Evolutionary conservation across 2,113 vertebrate genomes (phyloP).

Genomic region (Brachyhypopomus gauderio): DNA sequence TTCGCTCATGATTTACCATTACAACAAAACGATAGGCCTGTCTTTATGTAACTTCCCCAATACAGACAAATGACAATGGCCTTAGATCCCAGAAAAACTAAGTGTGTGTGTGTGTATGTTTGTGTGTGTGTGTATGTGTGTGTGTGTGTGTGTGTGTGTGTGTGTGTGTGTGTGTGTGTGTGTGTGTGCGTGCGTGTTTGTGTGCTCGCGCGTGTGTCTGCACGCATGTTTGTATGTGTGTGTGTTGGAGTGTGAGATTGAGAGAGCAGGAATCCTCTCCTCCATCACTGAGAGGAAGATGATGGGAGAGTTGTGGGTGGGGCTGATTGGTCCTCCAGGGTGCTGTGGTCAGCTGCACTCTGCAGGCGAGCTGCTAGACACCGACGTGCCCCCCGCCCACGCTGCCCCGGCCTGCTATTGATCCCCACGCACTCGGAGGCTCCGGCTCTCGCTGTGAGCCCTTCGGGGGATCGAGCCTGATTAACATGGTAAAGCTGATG

Average conservation of each 20-base stretch:
- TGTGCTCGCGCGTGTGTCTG: too few relatives aligned
- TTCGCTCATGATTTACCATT: slow-evolving; percentile 60
- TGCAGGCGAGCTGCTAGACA: slow-evolving; percentile 42
- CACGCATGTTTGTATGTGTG: slow-evolving; percentile 10
- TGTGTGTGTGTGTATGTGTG: too few relatives aligned
- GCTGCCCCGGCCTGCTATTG: slow-evolving; percentile 17
- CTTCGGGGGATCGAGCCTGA: slow-evolving; percentile 21
- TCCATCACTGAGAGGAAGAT: slow-evolving; percentile 8
- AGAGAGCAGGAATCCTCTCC: slow-evolving; percentile 8
- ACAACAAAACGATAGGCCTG: slow-evolving; percentile 62
- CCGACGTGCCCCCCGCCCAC: slow-evolving; percentile 6
- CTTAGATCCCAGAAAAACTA: slow-evolving; percentile 13
- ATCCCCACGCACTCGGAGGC: slow-evolving; percentile 35
- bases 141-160: too few relatives aligned
- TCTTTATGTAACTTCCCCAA: slow-evolving; percentile 64
- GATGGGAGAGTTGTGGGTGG: slow-evolving; percentile 23
- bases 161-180: too few relatives aligned
- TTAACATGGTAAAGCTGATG: slow-evolving; percentile 39
- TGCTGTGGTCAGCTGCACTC: slow-evolving; percentile 50
- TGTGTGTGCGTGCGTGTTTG: too few relatives aligned
- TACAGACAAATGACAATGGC: slow-evolving; percentile 60
- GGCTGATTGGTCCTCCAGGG: slow-evolving; percentile 40
- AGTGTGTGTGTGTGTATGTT: not conserved
- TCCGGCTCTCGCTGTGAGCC: slow-evolving; percentile 13
- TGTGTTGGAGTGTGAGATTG: slow-evolving; percentile 9